Evolutionary conservation across 2,888 invertebrate species (phyloP).

Genomic region (Drosophila mercatorum): DNA sequence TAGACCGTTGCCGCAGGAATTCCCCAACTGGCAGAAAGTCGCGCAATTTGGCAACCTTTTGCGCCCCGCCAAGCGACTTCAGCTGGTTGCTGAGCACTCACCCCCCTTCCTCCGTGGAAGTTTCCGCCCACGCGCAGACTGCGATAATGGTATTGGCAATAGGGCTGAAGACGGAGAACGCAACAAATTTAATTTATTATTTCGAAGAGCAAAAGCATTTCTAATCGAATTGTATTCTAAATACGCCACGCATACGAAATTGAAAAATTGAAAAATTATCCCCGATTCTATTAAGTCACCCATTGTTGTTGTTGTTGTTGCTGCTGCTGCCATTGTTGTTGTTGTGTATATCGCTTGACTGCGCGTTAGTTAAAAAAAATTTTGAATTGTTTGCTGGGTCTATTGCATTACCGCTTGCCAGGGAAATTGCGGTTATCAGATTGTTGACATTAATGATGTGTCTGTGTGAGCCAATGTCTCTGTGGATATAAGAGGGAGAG

Average conservation of each 20-base stretch:
- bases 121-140: constrained; percentile 45
- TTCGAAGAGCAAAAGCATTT: constrained; percentile 82
- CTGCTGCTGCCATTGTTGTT: constrained; percentile 3
- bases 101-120: not conserved
- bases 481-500: not conserved
- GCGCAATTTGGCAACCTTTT: constrained; percentile 75
- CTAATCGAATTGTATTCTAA: constrained; percentile 84
- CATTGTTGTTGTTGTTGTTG: constrained; percentile 21
- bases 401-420: constrained; percentile 19
- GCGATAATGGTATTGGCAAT: constrained; percentile 81
- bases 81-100: constrained; percentile 9
- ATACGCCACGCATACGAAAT: constrained; percentile 80
- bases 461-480: not conserved
- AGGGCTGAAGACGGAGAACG: constrained; percentile 25
- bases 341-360: constrained; percentile 34
- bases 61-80: constrained; percentile 64
- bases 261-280: constrained; percentile 75
- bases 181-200: constrained; percentile 83
- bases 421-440: constrained; percentile 67
- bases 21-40: constrained; percentile 65
- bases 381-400: constrained; percentile 62
- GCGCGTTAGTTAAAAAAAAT: constrained; percentile 40
- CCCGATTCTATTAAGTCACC: constrained; percentile 48
- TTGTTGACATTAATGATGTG: constrained; percentile 73
- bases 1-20: constrained; percentile 75